These are phyloP conservation scores for Petrocephalus sullivani DNA, from an alignment of 2,797 vertebrate genomes.

Conservation along the genomic window DNA sequence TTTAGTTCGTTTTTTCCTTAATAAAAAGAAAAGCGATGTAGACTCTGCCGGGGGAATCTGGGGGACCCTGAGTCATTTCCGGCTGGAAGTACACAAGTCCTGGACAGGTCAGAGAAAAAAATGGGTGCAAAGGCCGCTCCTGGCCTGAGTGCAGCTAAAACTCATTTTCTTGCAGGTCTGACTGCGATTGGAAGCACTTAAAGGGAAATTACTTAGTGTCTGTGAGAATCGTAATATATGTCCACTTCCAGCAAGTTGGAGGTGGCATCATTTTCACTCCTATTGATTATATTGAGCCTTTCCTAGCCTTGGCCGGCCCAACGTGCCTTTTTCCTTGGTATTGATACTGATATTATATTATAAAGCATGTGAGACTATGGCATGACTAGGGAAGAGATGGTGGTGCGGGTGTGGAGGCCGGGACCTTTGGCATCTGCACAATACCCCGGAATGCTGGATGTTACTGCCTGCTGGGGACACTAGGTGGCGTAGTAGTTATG, in stretches of 20 bases:
- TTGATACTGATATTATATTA: background rate
- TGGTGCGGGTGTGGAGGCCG: too few species aligned
- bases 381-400: background rate
- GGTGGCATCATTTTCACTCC: background rate
- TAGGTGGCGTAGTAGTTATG: background rate
- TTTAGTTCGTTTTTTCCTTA: background rate
- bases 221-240: slow-evolving; percentile 14
- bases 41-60: background rate
- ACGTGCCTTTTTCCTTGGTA: background rate
- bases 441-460: background rate
- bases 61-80: background rate
- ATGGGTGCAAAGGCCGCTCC: background rate
- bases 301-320: background rate
- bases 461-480: background rate
- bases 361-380: background rate
- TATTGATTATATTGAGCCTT: background rate
- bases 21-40: background rate
- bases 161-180: background rate
- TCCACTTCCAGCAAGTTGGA: background rate
- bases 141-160: background rate
- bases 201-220: slow-evolving; percentile 9
- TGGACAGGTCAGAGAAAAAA: background rate
- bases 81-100: background rate
- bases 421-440: background rate
- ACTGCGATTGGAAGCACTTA: background rate